Evolutionary conservation across 2,113 vertebrate species (phyloP), one percentile per base, ranked within the genome.

Genomic region (Parotia lawesii): DNA sequence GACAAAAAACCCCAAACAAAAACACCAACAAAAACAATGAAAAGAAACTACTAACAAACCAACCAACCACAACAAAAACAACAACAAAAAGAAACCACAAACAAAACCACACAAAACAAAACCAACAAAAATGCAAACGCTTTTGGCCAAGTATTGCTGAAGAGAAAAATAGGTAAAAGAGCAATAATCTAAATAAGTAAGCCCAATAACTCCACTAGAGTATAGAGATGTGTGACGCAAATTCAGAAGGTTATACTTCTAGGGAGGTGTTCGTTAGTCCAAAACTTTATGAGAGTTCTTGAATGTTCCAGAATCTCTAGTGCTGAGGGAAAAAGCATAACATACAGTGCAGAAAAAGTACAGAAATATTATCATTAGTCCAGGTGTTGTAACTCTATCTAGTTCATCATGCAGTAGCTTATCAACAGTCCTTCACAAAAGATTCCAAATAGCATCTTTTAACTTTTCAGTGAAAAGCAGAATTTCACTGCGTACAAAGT

Each of bases 141-240:
- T 66, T 69, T 48, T 35, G 8, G 19, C 33, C 20, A 85, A 58
- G 6, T 50, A 31, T 5, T 61, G 29, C 27, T n/a, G 51, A 38
- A 75, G 25, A 74, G 5, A 62, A 62, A 57, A 81, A 48, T 3
- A 48, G 7, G 1, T 31, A 1, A n/a, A 81, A 70, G 74, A 12
- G 14, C 21, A 85, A 93, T 35, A 42, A 40, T 38, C 6, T 24
- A 65, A 87, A 57, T 24, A 82, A 69, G 79, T 12, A 25, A 87
- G 4, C 9, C 40, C 5, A 66, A 83, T 18, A 74, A 51, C 9
- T 50, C 42, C 31, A 38, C 6, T 16, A 31, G 21, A 54, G 7
- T 19, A 45, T 5, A 64, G 16, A 25, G 5, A 31, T 3, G 7
- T 54, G 18, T 62, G 10, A 61, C 0, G 0, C 3, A 40, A 54